These are phyloP conservation scores for Coregonus suidteri DNA, from an alignment of 2,797 vertebrate genomes.

Conservation along the genomic window DNA sequence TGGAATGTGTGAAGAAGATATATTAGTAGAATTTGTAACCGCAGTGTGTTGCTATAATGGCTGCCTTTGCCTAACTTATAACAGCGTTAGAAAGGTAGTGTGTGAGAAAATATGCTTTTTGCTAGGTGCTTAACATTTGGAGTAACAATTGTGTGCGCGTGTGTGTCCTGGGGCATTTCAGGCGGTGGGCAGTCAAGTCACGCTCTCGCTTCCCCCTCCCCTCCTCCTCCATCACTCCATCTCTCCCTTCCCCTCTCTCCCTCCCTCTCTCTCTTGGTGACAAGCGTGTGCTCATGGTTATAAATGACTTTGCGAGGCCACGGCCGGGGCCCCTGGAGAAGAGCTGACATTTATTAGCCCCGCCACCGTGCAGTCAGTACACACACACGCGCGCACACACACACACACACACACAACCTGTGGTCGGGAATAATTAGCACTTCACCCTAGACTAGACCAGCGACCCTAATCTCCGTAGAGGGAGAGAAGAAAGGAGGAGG, in stretches of 20 bases:
- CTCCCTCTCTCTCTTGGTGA: not conserved
- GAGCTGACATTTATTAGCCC: conserved; percentile 38
- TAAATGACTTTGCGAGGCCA: conserved; percentile 24
- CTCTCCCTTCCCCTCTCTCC: not conserved
- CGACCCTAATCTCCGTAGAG: conserved; percentile 16
- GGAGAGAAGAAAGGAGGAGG: not conserved
- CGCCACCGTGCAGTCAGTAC: not conserved
- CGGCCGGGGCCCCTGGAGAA: conserved; percentile 2
- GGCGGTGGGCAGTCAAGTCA: not conserved
- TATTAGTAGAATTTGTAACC: too few species aligned
- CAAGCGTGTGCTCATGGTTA: conserved; percentile 18
- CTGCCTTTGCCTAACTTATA: not conserved
- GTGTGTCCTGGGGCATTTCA: not conserved
- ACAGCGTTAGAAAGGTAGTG: not conserved
- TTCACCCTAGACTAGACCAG: conserved; percentile 36
- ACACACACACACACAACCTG: conserved; percentile 11
- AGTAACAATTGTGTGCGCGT: too few species aligned
- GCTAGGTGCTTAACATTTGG: too few species aligned
- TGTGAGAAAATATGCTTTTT: not conserved
- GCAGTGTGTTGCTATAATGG: too few species aligned
- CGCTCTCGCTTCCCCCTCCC: not conserved
- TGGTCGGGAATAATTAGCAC: conserved; percentile 46
- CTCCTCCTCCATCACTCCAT: not conserved
- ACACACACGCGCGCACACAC: too few species aligned
- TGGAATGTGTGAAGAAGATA: too few species aligned